Evolutionary conservation across 2,888 invertebrate genomes (phyloP).

Genomic region (Amphimallon solstitiale): DNA sequence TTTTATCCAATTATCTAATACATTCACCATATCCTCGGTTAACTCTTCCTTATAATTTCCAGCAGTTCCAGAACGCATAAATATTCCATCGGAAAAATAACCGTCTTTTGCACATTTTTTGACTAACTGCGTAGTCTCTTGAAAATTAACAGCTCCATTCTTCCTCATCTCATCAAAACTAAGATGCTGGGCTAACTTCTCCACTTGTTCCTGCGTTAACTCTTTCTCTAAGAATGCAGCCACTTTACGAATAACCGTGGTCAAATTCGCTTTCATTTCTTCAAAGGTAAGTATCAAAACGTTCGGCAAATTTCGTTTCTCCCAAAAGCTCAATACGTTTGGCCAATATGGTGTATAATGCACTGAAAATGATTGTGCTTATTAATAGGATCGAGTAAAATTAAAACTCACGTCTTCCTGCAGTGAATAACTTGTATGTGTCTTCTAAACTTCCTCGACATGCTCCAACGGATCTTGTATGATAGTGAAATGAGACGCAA

Average conservation of each 20-base stretch:
- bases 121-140: slow-evolving; percentile 35
- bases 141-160: slow-evolving; percentile 64
- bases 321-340: slow-evolving; percentile 30
- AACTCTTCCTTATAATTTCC: slow-evolving; percentile 64
- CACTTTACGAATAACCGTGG: slow-evolving; percentile 58
- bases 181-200: slow-evolving; percentile 60
- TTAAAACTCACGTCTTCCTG: slow-evolving; percentile 66
- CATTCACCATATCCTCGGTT: slow-evolving; percentile 72
- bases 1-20: slow-evolving; percentile 79
- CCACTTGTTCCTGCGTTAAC: slow-evolving; percentile 56
- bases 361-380: slow-evolving; percentile 4
- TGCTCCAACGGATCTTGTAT: slow-evolving; percentile 60
- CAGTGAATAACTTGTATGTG: slow-evolving; percentile 43
- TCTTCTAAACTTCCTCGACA: slow-evolving; percentile 57
- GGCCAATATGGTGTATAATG: slow-evolving; percentile 26
- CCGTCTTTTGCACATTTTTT: not conserved
- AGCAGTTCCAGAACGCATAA: slow-evolving; percentile 61
- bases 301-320: slow-evolving; percentile 20
- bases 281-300: slow-evolving; percentile 36
- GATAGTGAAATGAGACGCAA: slow-evolving; percentile 43
- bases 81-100: slow-evolving; percentile 38
- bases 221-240: slow-evolving; percentile 59
- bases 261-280: slow-evolving; percentile 58
- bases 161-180: slow-evolving; percentile 65
- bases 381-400: too few relatives aligned